Evolutionary conservation across 2,113 vertebrate species (phyloP), one percentile per base, ranked within the genome.

Genomic region (Cavia porcellus): DNA sequence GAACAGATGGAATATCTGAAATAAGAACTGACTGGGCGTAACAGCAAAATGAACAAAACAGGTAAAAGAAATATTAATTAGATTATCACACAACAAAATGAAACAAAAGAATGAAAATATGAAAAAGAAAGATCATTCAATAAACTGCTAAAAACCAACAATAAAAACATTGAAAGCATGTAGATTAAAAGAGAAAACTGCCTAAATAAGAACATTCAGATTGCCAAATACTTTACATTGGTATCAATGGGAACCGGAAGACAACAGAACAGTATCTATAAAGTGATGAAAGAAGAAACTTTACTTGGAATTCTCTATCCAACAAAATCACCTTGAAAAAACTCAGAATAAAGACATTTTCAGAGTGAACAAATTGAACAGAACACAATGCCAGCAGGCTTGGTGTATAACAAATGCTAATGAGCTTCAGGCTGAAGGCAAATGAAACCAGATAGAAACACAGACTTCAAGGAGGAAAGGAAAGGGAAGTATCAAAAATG

Each of bases 1-100:
- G 25, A 92, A 94, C 25, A 93, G 83, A 83, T 75, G 15, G 47
- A 92, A 50, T 75, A n/a, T 52, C n/a, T 74, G 12, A 89, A 81
- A 89, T 92, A 72, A 96, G 81, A 92, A 75, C 72, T 75, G 32
- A 22, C 24, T 89, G 45, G 24, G 22, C 70, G 91, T 97, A 72
- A 68, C 0, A 28, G 35, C 22, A 86, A 50, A 82, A 89, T 68
- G 14, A 28, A 57, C 57, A 74, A 42, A 66, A 82, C 6, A 55
- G 17, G 79, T 80, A 96, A 85, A 87, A 96, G 62, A 74, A 72
- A 47, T 20, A 82, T 20, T 20, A 85, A 77, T 10, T n/a, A 47
- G 14, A 80, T 52, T 85, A 85, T 19, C 14, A 89, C 28, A 62
- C 25, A 62, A 38, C 14, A 64, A 59, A 83, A 45, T 3, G 28